Conservation (phyloP, 2,888 invertebrate genomes). For the Nephrotoma flavescens region DNA sequence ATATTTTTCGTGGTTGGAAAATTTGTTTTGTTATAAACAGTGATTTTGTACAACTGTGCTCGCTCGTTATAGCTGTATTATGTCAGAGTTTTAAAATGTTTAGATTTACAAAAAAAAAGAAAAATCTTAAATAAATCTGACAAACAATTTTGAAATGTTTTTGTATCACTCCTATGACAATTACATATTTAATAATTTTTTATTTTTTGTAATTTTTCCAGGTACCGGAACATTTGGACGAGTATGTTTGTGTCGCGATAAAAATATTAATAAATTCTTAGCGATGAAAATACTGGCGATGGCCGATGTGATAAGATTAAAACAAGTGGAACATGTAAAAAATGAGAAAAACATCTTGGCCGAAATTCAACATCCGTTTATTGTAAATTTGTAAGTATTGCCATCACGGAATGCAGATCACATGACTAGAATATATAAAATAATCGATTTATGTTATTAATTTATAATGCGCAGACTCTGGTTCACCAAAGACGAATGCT, state of each 20-base stretch:
- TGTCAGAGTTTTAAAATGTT: background rate
- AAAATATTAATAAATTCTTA: slow-evolving; percentile 61
- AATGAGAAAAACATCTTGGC: slow-evolving; percentile 90
- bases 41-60: background rate
- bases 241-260: slow-evolving; percentile 79
- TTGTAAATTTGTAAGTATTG: slow-evolving; percentile 74
- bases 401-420: background rate
- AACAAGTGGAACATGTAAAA: slow-evolving; percentile 95
- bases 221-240: slow-evolving; percentile 95
- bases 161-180: background rate
- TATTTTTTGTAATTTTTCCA: slow-evolving; percentile 24
- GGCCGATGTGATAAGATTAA: slow-evolving; percentile 82
- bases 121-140: background rate
- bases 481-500: slow-evolving; percentile 79
- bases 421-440: background rate
- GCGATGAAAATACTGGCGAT: slow-evolving; percentile 93
- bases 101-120: background rate
- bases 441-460: background rate
- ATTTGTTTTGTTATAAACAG: background rate
- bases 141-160: background rate
- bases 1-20: background rate
- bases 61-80: background rate
- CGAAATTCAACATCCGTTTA: slow-evolving; percentile 88
- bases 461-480: slow-evolving; percentile 54
- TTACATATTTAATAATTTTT: slow-evolving; percentile 12